These are phyloP conservation scores for Psylliodes chrysocephalus DNA, from an alignment of 2,888 invertebrate species.

Conservation along the genomic window DNA sequence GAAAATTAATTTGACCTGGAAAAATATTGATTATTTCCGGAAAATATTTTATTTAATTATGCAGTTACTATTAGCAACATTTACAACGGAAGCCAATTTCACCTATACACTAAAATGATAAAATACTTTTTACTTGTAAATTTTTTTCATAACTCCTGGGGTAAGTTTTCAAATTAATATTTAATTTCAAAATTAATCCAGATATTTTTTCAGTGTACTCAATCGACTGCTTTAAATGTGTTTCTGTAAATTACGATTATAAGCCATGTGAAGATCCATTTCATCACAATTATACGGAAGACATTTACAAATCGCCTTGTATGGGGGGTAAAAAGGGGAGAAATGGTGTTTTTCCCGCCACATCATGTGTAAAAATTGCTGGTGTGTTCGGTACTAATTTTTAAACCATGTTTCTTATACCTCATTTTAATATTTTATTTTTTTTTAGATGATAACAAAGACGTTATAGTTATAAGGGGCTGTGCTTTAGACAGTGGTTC, in stretches of 20 bases:
- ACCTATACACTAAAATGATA: background rate
- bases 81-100: background rate
- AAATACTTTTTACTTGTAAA: constrained; percentile 11
- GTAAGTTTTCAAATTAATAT: constrained; percentile 6
- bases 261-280: constrained; percentile 94
- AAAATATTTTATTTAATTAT: constrained; percentile 2
- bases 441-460: constrained; percentile 78
- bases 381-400: constrained; percentile 93
- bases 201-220: constrained; percentile 39
- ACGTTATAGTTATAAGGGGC: constrained; percentile 87
- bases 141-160: constrained; percentile 11
- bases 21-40: constrained; percentile 36
- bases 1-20: constrained; percentile 17
- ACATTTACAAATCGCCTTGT: constrained; percentile 89
- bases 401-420: no score
- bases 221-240: constrained; percentile 98
- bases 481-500: constrained; percentile 97
- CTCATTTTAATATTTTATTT: no score
- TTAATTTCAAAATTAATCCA: background rate
- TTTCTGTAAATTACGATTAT: constrained; percentile 88
- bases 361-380: constrained; percentile 95
- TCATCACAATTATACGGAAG: constrained; percentile 88
- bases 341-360: constrained; percentile 94
- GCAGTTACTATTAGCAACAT: constrained; percentile 22
- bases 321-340: constrained; percentile 94